Evolutionary conservation across 2,113 vertebrate species (phyloP).

Genomic region (Sorex fumeus): DNA sequence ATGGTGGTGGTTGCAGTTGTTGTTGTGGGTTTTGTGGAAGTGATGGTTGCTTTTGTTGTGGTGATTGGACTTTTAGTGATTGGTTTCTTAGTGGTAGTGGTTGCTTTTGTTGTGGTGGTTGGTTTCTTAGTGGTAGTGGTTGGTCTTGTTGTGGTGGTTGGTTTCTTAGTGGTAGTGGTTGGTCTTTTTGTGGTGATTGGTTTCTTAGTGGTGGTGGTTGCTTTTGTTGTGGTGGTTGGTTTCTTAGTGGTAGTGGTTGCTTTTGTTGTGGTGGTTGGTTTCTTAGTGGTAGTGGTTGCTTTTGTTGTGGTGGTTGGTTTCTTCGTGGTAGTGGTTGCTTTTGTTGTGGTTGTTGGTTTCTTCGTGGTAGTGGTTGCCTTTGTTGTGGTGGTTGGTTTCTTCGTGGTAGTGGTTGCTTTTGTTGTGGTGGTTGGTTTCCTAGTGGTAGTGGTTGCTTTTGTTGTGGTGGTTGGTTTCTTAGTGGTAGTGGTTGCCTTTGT

Average conservation of each 20-base stretch:
- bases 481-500: not conserved
- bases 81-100: not conserved
- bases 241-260: not conserved
- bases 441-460: not conserved
- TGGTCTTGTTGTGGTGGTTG: not conserved
- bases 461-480: not conserved
- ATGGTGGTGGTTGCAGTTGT: fast-evolving
- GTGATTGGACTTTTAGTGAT: not conserved
- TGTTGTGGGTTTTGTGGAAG: not conserved
- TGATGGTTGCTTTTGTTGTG: not conserved
- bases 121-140: not conserved
- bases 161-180: not conserved
- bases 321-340: not conserved
- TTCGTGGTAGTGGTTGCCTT: not conserved
- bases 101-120: not conserved
- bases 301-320: not conserved
- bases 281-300: not conserved
- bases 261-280: not conserved
- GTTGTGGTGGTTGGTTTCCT: not conserved
- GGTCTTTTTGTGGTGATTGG: not conserved
- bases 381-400: not conserved
- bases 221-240: not conserved
- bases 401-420: not conserved
- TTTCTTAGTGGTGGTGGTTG: not conserved
- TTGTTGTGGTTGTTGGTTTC: not conserved